Evolutionary conservation across 2,797 vertebrate species (phyloP), one percentile per base, ranked within the genome.

Genomic region (Myoxocephalus aenaeus): DNA sequence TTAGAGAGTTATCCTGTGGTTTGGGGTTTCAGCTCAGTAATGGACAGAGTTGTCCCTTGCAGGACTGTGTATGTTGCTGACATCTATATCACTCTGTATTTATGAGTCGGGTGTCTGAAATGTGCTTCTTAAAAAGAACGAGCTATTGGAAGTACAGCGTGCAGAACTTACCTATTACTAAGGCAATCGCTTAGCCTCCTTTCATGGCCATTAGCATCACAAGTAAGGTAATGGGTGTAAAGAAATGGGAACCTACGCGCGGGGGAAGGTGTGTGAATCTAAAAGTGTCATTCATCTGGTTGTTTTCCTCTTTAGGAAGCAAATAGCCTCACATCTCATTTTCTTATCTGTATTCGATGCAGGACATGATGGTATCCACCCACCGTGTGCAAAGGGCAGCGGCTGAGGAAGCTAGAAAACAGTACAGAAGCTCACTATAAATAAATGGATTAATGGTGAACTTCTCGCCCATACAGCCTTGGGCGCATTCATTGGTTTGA

Each of bases 401-500:
- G 68, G 40, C n/a, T 13, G 14, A 36, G 38, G 46, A 44, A 25
- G 32, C 7, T 53, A 7, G 14, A 71, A 51, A 64, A 70, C 34
- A 67, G 58, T 0, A 65, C 69, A 69, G 75, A 29, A 6, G 65
- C 38, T 25, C 8, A 20, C 29, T 48, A 44, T 75, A 53, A 83
- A 84, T 75, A 65, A 73, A 66, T 40, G 67, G 65, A 82, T 56
- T 66, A 44, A 65, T 65, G 61, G 46, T 56, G 27, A 81, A 70
- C 58, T 44, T 79, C 73, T 71, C n/a, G n/a, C 36, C 42, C 59
- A 61, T 70, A 42, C 57, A 71, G 54, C 53, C 58, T 50, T 62
- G 20, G 69, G 79, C 70, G 44, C 53, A 70, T 71, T 87, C 63
- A 82, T 75, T 84, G 70, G 70, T 70, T 71, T 67, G 76, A 80